Conservation (phyloP, 1,140 invertebrate genomes). For the Hetaerina americana region DNA sequence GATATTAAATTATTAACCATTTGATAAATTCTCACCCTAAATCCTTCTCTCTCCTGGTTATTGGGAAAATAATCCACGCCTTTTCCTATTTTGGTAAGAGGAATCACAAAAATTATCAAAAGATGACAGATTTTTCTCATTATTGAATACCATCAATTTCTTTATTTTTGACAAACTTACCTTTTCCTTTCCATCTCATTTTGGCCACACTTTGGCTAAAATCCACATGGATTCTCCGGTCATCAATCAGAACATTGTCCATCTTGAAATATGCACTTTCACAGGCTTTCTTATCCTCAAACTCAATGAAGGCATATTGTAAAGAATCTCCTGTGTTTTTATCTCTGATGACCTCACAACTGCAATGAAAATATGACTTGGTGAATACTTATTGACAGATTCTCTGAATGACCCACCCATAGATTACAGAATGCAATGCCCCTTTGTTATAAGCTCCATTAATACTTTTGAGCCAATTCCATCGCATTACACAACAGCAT, state of each 20-base stretch:
- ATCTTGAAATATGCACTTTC: conserved; percentile 99
- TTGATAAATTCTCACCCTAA: too few relatives aligned
- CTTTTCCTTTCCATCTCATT: conserved; percentile 76
- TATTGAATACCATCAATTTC: too few relatives aligned
- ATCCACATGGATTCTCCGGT: conserved; percentile 96
- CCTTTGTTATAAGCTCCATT: too few relatives aligned
- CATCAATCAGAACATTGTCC: conserved; percentile 99
- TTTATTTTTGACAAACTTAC: too few relatives aligned
- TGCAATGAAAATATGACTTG: conserved; percentile 22
- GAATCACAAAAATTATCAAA: background rate
- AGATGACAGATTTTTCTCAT: too few relatives aligned
- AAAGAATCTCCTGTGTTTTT: conserved; percentile 85
- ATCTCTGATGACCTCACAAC: conserved; percentile 96
- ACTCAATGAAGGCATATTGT: conserved; percentile 99
- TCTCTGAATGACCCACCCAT: too few relatives aligned
- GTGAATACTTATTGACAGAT: background rate
- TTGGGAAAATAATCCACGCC: background rate
- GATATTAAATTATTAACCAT: too few relatives aligned
- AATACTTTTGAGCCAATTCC: too few relatives aligned
- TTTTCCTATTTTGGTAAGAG: background rate
- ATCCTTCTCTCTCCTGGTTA: too few relatives aligned
- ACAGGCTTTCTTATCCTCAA: conserved; percentile 86
- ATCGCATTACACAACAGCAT: too few relatives aligned
- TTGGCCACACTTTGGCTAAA: conserved; percentile 98
- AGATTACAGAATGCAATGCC: too few relatives aligned